phyloP scores from a whole-genome alignment of 2,113 vertebrate species.

The Dissostichus mawsoni region DNA sequence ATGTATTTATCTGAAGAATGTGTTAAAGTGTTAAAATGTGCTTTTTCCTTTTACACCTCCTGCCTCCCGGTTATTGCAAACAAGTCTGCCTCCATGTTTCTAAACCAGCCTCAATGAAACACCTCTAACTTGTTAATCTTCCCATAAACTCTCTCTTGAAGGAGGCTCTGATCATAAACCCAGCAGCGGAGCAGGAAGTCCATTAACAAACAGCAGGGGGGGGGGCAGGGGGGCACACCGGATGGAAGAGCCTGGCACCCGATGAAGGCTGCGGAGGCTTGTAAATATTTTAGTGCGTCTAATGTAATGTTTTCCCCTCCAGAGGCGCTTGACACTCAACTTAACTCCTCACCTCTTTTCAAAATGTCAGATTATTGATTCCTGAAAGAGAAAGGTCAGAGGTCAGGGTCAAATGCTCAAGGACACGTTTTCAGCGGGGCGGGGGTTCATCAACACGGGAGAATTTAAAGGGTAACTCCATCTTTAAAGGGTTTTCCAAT shows the following conservation, averaged over 20 bases:
- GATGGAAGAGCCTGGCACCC: conserved; percentile 52
- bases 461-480: neutral
- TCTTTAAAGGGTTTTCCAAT: neutral
- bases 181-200: conserved; percentile 55
- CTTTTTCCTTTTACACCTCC: neutral
- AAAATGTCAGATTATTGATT: conserved; percentile 41
- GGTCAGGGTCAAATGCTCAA: conserved; percentile 35
- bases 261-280: conserved; percentile 50
- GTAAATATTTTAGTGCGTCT: conserved; percentile 72
- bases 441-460: neutral
- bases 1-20: neutral
- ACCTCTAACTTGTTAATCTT: conserved; percentile 16
- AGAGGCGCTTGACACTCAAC: neutral
- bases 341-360: conserved; percentile 38
- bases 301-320: conserved; percentile 56
- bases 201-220: conserved; percentile 66
- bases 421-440: neutral
- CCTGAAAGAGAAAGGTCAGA: conserved; percentile 19
- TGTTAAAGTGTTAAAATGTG: too few relatives aligned
- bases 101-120: conserved; percentile 12
- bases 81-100: neutral
- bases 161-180: conserved; percentile 27
- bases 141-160: neutral
- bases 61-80: neutral
- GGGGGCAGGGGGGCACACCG: conserved; percentile 49